These are phyloP conservation scores for Dreissena rostriformis DNA, from an alignment of 1,140 invertebrate genomes.

Conservation along the genomic window DNA sequence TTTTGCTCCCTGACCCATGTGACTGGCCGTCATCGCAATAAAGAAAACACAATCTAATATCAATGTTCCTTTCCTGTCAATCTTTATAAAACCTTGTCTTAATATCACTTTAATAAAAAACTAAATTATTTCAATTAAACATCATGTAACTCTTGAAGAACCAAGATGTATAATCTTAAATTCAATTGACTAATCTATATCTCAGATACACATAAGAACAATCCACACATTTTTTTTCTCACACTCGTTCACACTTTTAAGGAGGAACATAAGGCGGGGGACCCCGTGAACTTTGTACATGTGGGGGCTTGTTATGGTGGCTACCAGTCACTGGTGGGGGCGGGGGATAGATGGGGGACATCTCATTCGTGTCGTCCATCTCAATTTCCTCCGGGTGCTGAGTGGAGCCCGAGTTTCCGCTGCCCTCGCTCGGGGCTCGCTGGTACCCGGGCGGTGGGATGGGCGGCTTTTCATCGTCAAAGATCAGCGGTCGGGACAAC, in stretches of 20 bases:
- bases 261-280: conserved; percentile 76
- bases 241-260: conserved; percentile 49
- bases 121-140: no score
- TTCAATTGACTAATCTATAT: no score
- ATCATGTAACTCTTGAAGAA: no score
- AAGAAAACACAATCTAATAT: no score
- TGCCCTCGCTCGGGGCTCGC: conserved; percentile 81
- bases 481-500: conserved; percentile 94
- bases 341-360: conserved; percentile 86
- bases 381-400: conserved; percentile 77
- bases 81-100: no score
- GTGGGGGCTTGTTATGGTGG: conserved; percentile 80
- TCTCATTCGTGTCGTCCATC: conserved; percentile 75
- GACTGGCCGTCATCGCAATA: not conserved
- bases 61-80: no score
- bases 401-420: conserved; percentile 79
- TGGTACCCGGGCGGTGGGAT: conserved; percentile 90
- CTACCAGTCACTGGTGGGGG: conserved; percentile 90
- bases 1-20: not conserved
- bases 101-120: no score
- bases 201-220: no score
- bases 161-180: no score
- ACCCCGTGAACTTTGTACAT: conserved; percentile 71
- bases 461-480: conserved; percentile 96
- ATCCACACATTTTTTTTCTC: not conserved